Evolutionary conservation across 2,888 invertebrate species (phyloP), one percentile per base, ranked within the genome.

Genomic region (Ormyrus thymus): DNA sequence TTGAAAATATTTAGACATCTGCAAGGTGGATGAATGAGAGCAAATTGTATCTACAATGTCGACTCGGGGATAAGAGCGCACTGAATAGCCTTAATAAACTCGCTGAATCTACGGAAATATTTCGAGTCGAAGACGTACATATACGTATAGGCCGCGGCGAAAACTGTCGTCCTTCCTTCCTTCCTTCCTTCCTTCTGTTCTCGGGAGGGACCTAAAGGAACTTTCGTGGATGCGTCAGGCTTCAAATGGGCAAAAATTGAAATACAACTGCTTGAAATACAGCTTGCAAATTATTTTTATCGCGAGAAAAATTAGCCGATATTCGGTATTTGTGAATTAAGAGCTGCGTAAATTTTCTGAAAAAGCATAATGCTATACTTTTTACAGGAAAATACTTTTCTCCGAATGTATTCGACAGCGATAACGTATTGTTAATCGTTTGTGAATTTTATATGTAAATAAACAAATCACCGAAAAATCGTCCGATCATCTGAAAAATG

Each of bases 11-110:
- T 90, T 89, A 89, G 88, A 89, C 87, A 86, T 88, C 86, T 85
- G 84, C 86, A 84, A 83, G 85, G 86, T 29, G 86, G 86, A 91
- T 92, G 92, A 92, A 92, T 92, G 91, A 92, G 92, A 91, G 91
- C 91, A 92, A 92, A 92, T 92, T 92, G 92, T 92, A 91, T 92
- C 92, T 91, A 92, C 92, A 92, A 92, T 92, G 91, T 89, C 91
- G 91, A 91, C 92, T 92, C 91, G 91, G 91, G 91, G 91, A 91
- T 91, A 84, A 84, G 86, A 84, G 91, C 90, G 90, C 89, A 91
- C 91, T 92, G 92, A 92, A 92, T 92, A 91, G 91, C 92, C 92
- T 92, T 92, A 92, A 92, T 92, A 89, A 89, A 89, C 89, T 88
- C 85, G 86, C 86, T 87, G 88, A 88, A 88, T 87, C 86, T 87